Percentiles rank a stretch among this genome's conserved stretches.
Evolutionary conservation across 2,888 invertebrate species (phyloP).

Genomic region (Sialis lutaria): DNA sequence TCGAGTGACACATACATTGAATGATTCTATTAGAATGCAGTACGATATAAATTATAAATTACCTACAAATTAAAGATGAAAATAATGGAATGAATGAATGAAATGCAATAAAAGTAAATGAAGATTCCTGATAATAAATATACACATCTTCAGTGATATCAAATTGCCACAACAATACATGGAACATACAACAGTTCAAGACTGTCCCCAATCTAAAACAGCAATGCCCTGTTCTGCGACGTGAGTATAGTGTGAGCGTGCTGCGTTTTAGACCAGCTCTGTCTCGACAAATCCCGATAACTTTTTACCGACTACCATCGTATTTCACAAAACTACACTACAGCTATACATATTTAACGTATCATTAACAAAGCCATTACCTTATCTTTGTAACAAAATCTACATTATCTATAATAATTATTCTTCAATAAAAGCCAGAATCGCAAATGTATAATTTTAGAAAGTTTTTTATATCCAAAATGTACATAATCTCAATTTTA

Average conservation of each 20-base stretch:
- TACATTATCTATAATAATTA: constrained; percentile 5
- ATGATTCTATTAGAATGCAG: neutral
- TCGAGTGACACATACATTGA: constrained; percentile 6
- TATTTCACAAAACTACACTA: constrained; percentile 7
- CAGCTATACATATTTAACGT: constrained; percentile 5
- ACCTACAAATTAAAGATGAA: constrained; percentile 1
- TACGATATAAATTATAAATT: constrained; percentile 1
- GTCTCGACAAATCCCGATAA: constrained; percentile 1
- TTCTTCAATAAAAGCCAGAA: constrained; percentile 6
- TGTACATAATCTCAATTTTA: constrained; percentile 6
- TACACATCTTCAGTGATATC: constrained; percentile 5
- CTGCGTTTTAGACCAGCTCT: neutral
- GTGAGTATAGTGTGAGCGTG: too few species aligned
- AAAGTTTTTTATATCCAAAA: constrained; percentile 7
- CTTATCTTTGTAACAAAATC: constrained; percentile 6
- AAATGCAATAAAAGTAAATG: neutral
- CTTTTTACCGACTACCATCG: constrained; percentile 4
- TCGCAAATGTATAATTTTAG: constrained; percentile 4
- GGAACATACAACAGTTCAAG: constrained; percentile 4
- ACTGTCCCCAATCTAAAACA: neutral
- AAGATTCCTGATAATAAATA: constrained; percentile 3
- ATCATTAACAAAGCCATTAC: constrained; percentile 7
- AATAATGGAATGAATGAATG: constrained; percentile 4
- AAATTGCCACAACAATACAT: constrained; percentile 4
- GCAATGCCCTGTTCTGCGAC: too few species aligned